Conservation (phyloP, 1,140 invertebrate species). For the Pseudomyrmex gracilis region DNA sequence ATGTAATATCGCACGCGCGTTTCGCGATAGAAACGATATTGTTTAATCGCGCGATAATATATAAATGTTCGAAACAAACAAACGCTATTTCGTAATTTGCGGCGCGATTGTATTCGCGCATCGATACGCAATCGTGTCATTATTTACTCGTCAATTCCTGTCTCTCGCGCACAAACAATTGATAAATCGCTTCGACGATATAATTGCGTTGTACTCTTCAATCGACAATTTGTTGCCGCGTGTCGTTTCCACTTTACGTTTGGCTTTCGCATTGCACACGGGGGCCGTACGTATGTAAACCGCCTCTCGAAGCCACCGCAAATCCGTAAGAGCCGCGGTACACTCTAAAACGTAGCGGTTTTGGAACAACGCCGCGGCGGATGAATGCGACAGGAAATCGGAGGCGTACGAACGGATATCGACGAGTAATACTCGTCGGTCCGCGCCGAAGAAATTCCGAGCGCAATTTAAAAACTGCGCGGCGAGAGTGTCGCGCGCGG, state of each 20-base stretch:
- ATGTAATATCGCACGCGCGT: no score
- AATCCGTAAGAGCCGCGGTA: constrained; percentile 33
- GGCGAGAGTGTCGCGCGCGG: no score
- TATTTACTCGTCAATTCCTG: not conserved
- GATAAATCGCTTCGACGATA: not conserved
- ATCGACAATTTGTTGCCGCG: not conserved
- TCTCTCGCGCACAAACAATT: not conserved
- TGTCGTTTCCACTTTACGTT: constrained; percentile 9
- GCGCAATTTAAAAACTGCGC: constrained; percentile 21
- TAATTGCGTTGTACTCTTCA: not conserved
- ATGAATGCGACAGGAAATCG: constrained; percentile 37
- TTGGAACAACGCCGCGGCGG: not conserved
- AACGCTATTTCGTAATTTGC: no score
- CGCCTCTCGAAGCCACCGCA: constrained; percentile 22
- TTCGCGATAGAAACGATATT: not conserved
- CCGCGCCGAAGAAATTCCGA: constrained; percentile 6
- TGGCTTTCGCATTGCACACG: not conserved
- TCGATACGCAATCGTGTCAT: constrained; percentile 19
- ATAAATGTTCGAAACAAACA: constrained; percentile 6
- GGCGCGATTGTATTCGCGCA: not conserved
- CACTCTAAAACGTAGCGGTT: constrained; percentile 48
- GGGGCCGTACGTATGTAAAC: not conserved
- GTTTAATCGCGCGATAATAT: not conserved
- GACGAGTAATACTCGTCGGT: constrained; percentile 9
- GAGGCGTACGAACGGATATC: not conserved